Conservation (phyloP, 2,888 invertebrate genomes). For the Drosophila nigricruria region DNA sequence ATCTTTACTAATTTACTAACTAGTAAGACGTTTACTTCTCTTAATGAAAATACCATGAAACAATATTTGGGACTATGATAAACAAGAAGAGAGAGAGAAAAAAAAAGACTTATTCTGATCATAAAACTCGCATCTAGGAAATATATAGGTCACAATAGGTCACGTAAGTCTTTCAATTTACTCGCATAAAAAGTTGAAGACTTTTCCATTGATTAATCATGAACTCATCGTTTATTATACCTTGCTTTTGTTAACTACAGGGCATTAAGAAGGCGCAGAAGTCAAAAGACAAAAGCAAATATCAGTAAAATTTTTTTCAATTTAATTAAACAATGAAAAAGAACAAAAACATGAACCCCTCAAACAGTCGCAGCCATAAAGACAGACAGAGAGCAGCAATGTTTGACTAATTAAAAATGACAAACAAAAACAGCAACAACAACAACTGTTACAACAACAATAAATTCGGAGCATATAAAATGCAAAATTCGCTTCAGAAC, state of each 20-base stretch:
- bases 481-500: conserved; percentile 28
- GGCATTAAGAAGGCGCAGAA: conserved; percentile 11
- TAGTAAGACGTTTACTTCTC: background rate
- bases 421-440: conserved; percentile 4
- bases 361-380: conserved; percentile 21
- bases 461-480: conserved; percentile 15
- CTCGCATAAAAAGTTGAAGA: background rate
- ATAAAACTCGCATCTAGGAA: background rate
- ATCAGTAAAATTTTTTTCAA: conserved; percentile 51
- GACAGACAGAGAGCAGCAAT: conserved; percentile 5
- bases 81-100: background rate
- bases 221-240: background rate
- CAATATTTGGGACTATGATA: background rate
- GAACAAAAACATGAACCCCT: conserved; percentile 50
- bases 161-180: background rate
- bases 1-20: too few species aligned
- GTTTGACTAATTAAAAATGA: conserved; percentile 50
- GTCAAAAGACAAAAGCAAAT: conserved; percentile 24
- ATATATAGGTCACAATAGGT: too few species aligned
- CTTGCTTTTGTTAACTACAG: background rate
- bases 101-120: background rate
- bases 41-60: background rate
- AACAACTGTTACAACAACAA: background rate
- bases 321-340: conserved; percentile 74
- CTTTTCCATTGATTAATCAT: background rate